Evolutionary conservation across 1,140 invertebrate species (phyloP), one percentile per base, ranked within the genome.

Genomic region (Tetramorium alpestre): DNA sequence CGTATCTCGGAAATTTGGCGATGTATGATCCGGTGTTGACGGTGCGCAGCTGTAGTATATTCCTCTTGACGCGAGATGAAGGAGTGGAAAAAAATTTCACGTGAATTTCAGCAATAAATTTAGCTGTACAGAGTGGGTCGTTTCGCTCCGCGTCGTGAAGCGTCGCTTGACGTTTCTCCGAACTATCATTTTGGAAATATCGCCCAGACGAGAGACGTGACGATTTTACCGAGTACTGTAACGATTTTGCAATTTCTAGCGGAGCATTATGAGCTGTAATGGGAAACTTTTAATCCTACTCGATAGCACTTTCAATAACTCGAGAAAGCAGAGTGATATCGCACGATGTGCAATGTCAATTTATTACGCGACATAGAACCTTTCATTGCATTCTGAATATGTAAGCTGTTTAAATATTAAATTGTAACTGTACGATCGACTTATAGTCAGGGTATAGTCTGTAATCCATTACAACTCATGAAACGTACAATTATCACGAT

Each of bases 41-140:
- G 65, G 28, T 16, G 38, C 38, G 47, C 60, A 54, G 38, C 49
- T 13, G 5, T 25, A 62, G 13, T 10, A 22, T n/a, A 22, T n/a
- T 84, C 51, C 25, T 84, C 69, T 84, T 54, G 54, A 49, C n/a
- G 18, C 65, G 22, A 22, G 25, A 58, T 1, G 28, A 18, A 25
- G 54, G 25, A 62, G 25, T 49, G 38, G 38, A 10, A 33, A 56
- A 56, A 38, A 47, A 44, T 54, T 70, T 60, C 69, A 11, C 28
- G 56, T 73, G 41, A 84, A 84, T 84, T 82, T 75, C 80, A 84
- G 80, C 80, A 84, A 84, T 84, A 84, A 84, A 82, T 73, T 81
- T 84, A 73, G 51, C 64, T 25, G 41, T 84, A 84, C 33, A 49
- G 47, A 64, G 44, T n/a, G 54, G 41, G 51, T 70, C 16, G 77